Base-by-base conservation (phyloP, 2,888 invertebrate genomes). In the Periphyllus acericola region DNA sequence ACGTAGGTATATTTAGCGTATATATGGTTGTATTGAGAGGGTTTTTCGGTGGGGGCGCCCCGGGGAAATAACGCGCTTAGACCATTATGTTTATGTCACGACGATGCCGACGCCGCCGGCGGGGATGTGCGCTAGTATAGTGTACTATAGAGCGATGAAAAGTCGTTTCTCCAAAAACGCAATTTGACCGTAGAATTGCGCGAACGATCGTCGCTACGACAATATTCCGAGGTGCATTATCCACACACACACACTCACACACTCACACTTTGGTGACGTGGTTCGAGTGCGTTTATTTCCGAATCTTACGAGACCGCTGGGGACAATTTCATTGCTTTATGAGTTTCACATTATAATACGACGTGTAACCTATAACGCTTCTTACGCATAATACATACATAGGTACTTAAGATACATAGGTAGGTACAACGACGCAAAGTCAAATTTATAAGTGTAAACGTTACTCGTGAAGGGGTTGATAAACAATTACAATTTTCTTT, bases 21-120 rank as follows among this genome's bases (percentile, higher is more conserved):
- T 14, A n/a, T 14, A 5, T 8, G 34, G 55, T 72, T 34, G 40
- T 81, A 68, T 40, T 14, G 66, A 66, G 75, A 40, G 66, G 29
- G 32, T 76, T 76, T 74, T 76, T 66, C 66, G 29, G 46, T 46
- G 76, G 66, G 36, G 76, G 6, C 76, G 84, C 84, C 84, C 84
- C 84, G 84, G 84, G 84, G 84, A 84, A 84, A 84, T 84, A 84
- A 84, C 84, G 76, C 66, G 40, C 32, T 66, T 25, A 4, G 76
- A 17, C 75, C 76, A 46, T 84, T 84, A 83, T 75, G 14, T 46
- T 46, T 46, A 60, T 36, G 60, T 84, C 74, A 36, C 74, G 11
- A 52, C 32, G 11, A 52, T 8, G 19, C 11, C 5, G 74, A 34
- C 19, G 34, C 0, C 19, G 34, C 0, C 3, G 34, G 46, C 17